phyloP scores from a whole-genome alignment of 1,140 invertebrate species.

The Ruditapes philippinarum region DNA sequence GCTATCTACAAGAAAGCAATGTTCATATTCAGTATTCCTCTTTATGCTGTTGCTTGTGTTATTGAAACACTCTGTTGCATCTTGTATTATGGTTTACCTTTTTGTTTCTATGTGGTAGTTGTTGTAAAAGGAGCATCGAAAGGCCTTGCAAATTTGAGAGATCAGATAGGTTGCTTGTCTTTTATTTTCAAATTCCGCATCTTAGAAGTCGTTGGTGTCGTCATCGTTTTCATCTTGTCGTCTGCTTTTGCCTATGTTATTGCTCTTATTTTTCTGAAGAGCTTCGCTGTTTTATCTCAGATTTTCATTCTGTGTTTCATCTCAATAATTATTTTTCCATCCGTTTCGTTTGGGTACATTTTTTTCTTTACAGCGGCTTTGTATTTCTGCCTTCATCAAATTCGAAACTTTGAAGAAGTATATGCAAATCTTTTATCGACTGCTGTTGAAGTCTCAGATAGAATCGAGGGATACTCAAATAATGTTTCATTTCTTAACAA shows the following conservation, averaged over 20 bases:
- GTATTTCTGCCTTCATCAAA: constrained; percentile 13
- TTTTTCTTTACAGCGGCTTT: constrained; percentile 32
- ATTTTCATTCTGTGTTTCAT: constrained; percentile 30
- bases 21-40: not conserved
- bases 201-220: not conserved
- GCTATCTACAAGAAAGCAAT: not conserved
- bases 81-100: not conserved
- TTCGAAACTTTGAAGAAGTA: not conserved
- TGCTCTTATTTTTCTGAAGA: constrained; percentile 21
- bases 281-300: constrained; percentile 26
- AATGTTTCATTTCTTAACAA: not conserved
- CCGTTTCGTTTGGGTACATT: constrained; percentile 47
- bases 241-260: not conserved
- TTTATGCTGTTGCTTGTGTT: not conserved
- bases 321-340: constrained; percentile 54
- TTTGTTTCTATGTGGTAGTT: not conserved
- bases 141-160: not conserved
- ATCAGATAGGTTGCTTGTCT: not conserved
- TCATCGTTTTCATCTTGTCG: not conserved
- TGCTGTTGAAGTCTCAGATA: constrained; percentile 14
- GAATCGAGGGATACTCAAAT: not conserved
- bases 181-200: not conserved
- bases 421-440: constrained; percentile 15
- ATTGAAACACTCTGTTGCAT: not conserved
- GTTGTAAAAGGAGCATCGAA: not conserved